These are phyloP conservation scores for Oscarella lobularis DNA, from an alignment of 37 sponge, comb jelly and placozoan species.

Conservation along the genomic window DNA sequence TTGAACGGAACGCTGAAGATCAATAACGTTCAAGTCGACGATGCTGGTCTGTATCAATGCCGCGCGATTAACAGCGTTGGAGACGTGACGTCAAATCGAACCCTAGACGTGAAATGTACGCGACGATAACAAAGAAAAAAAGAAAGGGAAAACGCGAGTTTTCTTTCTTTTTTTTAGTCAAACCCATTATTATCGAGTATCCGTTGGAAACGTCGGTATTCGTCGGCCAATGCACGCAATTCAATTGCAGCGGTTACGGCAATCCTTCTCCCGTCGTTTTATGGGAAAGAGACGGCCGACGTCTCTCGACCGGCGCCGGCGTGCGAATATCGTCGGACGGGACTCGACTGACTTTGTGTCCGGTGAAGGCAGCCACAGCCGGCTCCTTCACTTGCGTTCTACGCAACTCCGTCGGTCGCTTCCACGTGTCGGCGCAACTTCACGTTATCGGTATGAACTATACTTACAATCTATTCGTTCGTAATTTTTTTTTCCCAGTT, in stretches of 20 bases:
- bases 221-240: neutral
- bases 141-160: no score
- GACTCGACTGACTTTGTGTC: neutral
- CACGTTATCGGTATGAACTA: neutral
- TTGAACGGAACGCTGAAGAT: neutral
- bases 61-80: neutral
- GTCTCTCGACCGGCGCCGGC: neutral
- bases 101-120: no score
- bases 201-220: no score
- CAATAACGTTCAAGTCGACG: neutral
- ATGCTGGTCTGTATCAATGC: neutral
- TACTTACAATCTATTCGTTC: no score
- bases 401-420: neutral
- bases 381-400: neutral
- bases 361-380: neutral
- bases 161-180: no score
- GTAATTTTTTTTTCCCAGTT: neutral
- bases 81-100: no score
- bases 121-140: no score
- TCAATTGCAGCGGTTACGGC: neutral
- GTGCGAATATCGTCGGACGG: neutral
- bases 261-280: neutral
- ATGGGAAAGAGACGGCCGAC: neutral
- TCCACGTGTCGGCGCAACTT: neutral
- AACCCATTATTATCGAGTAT: no score